Evolutionary conservation across 1,140 invertebrate genomes (phyloP).

Genomic region (Portunus trituberculatus): DNA sequence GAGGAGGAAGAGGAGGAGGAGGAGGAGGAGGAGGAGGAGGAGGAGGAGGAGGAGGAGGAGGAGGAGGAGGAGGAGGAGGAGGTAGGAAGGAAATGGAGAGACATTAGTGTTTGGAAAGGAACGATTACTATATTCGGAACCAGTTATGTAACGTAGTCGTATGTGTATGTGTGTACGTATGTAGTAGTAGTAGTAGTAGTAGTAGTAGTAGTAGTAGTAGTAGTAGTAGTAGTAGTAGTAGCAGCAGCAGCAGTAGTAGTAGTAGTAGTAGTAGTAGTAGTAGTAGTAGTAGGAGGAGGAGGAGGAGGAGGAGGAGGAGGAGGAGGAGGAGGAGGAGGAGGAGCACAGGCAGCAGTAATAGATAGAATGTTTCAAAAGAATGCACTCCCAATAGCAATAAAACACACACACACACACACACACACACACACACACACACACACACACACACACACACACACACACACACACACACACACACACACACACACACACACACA

Average conservation of each 20-base stretch:
- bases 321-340: no score
- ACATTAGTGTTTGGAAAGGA: no score
- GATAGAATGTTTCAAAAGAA: no score
- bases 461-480: no score
- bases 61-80: background rate
- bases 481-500: background rate
- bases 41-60: background rate
- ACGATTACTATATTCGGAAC: no score
- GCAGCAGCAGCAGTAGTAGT: background rate
- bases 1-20: background rate
- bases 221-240: constrained; percentile 4
- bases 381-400: no score
- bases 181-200: constrained; percentile 17
- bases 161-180: background rate
- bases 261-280: no score
- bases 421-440: constrained; percentile 16
- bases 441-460: no score
- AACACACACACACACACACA: background rate
- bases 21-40: background rate
- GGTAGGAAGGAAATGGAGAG: no score
- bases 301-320: no score
- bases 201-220: constrained; percentile 17
- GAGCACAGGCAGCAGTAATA: no score
- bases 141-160: background rate
- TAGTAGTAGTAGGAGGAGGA: no score